Percentiles rank a stretch among this genome's conserved stretches.
Evolutionary conservation across 2,113 vertebrate genomes (phyloP).

Genomic region (Pollimyrus isidori): DNA sequence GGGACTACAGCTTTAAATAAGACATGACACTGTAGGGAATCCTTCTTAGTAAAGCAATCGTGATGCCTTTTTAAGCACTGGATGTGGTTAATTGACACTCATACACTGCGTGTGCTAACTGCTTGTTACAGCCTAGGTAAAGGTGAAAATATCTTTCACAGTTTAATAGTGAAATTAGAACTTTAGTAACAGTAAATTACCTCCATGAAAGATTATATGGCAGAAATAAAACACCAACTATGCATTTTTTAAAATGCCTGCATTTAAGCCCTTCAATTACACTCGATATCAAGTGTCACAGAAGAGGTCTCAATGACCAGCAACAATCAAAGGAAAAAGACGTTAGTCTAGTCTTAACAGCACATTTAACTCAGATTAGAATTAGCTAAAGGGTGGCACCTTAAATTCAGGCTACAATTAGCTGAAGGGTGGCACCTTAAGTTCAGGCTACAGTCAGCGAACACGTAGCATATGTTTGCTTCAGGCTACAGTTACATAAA

Average conservation of each 20-base stretch:
- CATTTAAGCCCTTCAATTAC: neutral
- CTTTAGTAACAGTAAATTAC: neutral
- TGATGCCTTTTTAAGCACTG: neutral
- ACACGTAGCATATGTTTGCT: neutral
- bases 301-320: neutral
- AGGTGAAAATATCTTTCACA: neutral
- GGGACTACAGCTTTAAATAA: neutral
- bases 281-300: neutral
- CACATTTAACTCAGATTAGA: neutral
- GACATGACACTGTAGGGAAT: neutral
- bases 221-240: neutral
- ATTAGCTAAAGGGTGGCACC: neutral
- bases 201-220: neutral
- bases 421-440: neutral
- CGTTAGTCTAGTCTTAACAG: neutral
- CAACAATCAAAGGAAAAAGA: neutral
- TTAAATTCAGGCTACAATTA: neutral
- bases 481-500: neutral
- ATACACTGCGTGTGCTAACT: neutral
- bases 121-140: constrained; percentile 23
- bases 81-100: neutral
- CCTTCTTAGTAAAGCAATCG: neutral
- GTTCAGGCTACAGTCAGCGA: neutral
- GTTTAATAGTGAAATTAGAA: neutral
- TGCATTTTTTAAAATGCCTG: neutral